Percentiles rank a stretch among this genome's conserved stretches.
Evolutionary conservation across 2,113 vertebrate species (phyloP).

Genomic region (Myxocyprinus asiaticus): DNA sequence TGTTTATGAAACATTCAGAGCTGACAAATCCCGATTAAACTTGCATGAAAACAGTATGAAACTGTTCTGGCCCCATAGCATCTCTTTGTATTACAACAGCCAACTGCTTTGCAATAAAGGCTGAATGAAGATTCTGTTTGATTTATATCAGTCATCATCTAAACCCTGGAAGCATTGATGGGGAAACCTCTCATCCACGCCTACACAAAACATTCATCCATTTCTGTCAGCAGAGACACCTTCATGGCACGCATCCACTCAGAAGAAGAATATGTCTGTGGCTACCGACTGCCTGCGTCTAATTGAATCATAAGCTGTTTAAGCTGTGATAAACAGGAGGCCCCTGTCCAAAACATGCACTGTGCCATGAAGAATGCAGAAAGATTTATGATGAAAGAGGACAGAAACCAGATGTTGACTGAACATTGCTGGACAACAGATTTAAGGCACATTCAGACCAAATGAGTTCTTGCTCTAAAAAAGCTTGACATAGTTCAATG

Average conservation of each 20-base stretch:
- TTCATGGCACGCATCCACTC: background rate
- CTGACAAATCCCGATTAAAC: slow-evolving; percentile 3
- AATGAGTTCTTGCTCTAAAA: no score
- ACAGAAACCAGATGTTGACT: no score
- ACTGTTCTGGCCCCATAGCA: slow-evolving; percentile 6
- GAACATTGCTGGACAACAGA: background rate
- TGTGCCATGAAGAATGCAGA: background rate
- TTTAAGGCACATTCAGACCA: background rate
- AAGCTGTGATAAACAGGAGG: background rate
- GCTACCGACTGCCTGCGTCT: background rate
- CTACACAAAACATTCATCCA: slow-evolving; percentile 12
- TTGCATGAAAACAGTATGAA: slow-evolving; percentile 13
- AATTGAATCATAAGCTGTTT: slow-evolving; percentile 13
- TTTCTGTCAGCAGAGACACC: slow-evolving; percentile 24
- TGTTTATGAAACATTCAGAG: background rate
- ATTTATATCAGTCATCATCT: slow-evolving; percentile 34
- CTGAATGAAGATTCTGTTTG: slow-evolving; percentile 28
- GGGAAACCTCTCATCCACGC: slow-evolving; percentile 20
- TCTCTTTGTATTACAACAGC: slow-evolving; percentile 17
- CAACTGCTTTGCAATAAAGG: slow-evolving; percentile 25
- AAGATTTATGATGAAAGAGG: background rate
- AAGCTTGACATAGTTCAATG: no score
- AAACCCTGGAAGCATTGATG: slow-evolving; percentile 7
- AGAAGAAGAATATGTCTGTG: slow-evolving; percentile 22
- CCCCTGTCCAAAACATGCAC: background rate